Percentiles rank a stretch among this genome's conserved stretches.
Conservation (phyloP, 1,140 invertebrate species). For the Drosophila pallidifrons region DNA sequence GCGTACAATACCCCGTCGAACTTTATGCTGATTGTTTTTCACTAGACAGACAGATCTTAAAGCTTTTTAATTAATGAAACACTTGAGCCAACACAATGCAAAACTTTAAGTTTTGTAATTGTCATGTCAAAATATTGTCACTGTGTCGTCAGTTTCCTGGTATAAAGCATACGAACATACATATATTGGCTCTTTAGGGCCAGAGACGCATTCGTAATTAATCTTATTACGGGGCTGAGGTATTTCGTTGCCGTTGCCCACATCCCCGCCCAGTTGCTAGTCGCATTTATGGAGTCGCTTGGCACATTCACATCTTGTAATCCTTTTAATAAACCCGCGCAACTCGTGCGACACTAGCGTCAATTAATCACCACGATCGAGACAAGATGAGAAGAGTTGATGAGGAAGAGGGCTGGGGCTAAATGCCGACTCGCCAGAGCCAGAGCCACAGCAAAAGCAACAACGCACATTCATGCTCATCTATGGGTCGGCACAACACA, state of each 20-base stretch:
- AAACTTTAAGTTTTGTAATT: slow-evolving; percentile 40
- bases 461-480: slow-evolving; percentile 36
- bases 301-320: slow-evolving; percentile 60
- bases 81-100: slow-evolving; percentile 50
- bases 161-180: not conserved
- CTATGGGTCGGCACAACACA: slow-evolving; percentile 52
- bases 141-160: not conserved
- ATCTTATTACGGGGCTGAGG: slow-evolving; percentile 57
- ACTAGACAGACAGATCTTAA: slow-evolving; percentile 18
- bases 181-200: slow-evolving; percentile 16
- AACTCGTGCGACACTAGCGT: slow-evolving; percentile 67
- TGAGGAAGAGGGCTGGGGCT: not conserved
- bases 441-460: not conserved
- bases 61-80: slow-evolving; percentile 70
- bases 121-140: slow-evolving; percentile 67
- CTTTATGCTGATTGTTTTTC: slow-evolving; percentile 25
- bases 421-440: slow-evolving; percentile 4
- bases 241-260: slow-evolving; percentile 13
- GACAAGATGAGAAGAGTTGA: not conserved
- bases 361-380: slow-evolving; percentile 74
- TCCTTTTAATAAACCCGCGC: slow-evolving; percentile 78
- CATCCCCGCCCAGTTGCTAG: slow-evolving; percentile 17
- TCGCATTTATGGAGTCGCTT: slow-evolving; percentile 49
- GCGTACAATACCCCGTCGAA: slow-evolving; percentile 13
- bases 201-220: slow-evolving; percentile 66